These are phyloP conservation scores for Lepidurus packardi DNA, from an alignment of 1,140 invertebrate genomes.

Conservation along the genomic window DNA sequence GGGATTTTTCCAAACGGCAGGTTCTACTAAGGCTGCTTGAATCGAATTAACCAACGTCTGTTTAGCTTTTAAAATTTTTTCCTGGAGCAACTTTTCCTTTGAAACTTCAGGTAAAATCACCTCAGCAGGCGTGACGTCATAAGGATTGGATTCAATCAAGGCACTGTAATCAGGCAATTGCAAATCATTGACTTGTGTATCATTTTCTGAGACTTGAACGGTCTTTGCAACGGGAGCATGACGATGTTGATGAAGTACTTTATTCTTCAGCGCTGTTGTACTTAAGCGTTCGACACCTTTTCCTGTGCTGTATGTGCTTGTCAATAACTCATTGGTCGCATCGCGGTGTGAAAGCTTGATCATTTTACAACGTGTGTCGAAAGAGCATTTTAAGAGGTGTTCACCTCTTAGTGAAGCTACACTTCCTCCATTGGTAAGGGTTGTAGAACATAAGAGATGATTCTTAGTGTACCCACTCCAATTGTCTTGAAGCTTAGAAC, in stretches of 20 bases:
- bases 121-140: background rate
- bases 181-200: background rate
- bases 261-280: background rate
- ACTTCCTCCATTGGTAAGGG: background rate
- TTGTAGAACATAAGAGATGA: background rate
- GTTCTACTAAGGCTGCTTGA: background rate
- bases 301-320: background rate
- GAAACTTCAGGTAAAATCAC: background rate
- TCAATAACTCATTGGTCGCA: background rate
- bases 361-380: background rate
- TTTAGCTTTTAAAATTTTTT: background rate
- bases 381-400: background rate
- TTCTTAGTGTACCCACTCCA: background rate
- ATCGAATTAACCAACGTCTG: background rate
- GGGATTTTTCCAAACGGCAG: background rate
- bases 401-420: background rate
- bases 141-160: background rate
- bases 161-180: background rate
- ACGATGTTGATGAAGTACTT: background rate
- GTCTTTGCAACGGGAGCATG: background rate
- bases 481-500: background rate
- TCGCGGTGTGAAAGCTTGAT: background rate
- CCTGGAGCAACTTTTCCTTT: background rate
- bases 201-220: background rate
- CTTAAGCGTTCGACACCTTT: background rate